Percentiles rank a stretch among this genome's conserved stretches.
Evolutionary conservation across 1,140 invertebrate species (phyloP).

Genomic region (Pogonomyrmex barbatus): DNA sequence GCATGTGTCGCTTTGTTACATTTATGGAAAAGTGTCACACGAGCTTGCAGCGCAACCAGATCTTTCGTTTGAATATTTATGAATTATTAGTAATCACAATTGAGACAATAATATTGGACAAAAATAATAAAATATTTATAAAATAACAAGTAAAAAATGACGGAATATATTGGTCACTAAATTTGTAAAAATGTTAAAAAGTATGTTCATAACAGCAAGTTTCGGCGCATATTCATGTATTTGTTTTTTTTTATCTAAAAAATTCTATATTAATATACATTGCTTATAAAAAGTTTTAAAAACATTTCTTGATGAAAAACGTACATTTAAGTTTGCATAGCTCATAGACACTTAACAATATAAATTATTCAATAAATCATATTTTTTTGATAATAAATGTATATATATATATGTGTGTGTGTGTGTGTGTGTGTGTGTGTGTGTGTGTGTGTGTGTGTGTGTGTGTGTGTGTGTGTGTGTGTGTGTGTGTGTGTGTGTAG

Average conservation of each 20-base stretch:
- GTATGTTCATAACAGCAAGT: conserved; percentile 25
- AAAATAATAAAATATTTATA: conserved; percentile 32
- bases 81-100: conserved; percentile 16
- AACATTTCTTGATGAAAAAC: conserved; percentile 21
- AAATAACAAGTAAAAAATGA: conserved; percentile 48
- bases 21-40: conserved; percentile 45
- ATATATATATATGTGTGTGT: neutral
- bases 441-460: neutral
- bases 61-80: conserved; percentile 23
- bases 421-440: no score
- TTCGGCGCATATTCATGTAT: conserved; percentile 24
- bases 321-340: neutral
- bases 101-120: conserved; percentile 26
- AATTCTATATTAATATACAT: conserved; percentile 2
- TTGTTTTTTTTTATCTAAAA: neutral
- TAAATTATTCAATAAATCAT: neutral
- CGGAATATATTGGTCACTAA: conserved; percentile 25
- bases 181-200: conserved; percentile 54
- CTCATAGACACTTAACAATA: neutral
- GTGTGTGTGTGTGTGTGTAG: no score
- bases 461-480: no score
- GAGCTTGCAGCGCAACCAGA: conserved; percentile 43
- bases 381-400: conserved; percentile 27
- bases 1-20: conserved; percentile 58
- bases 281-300: conserved; percentile 34